These are phyloP conservation scores for Crotalus helleri DNA, from an alignment of 2,113 vertebrate species.

Conservation along the genomic window DNA sequence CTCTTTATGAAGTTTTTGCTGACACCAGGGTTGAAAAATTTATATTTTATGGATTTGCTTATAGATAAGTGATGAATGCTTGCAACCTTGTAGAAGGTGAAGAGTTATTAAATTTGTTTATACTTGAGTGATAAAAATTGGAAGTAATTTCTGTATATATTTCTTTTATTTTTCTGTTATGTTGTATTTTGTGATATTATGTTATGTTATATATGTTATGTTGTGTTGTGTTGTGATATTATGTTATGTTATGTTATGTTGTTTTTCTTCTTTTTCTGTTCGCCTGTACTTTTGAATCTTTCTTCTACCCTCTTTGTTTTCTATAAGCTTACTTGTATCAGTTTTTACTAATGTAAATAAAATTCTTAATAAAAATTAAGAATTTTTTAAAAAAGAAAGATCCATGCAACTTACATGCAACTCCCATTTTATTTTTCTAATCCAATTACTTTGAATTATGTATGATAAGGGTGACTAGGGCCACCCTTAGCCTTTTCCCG, in stretches of 20 bases:
- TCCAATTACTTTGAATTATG: slow-evolving; percentile 65
- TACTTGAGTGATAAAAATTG: not conserved
- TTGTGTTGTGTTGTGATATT: not conserved
- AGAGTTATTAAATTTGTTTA: not conserved
- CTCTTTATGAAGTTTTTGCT: not conserved
- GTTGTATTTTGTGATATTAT: not conserved
- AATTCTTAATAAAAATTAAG: not conserved
- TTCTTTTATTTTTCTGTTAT: not conserved
- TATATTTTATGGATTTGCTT: not conserved
- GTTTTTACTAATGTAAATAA: not conserved
- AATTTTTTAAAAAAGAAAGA: not conserved
- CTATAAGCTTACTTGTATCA: not conserved
- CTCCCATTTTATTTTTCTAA: slow-evolving; percentile 52
- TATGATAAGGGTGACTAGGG: slow-evolving; percentile 15
- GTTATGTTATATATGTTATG: not conserved
- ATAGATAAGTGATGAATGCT: not conserved
- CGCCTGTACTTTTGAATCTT: not conserved
- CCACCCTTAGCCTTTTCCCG: slow-evolving; percentile 17
- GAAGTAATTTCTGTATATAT: not conserved
- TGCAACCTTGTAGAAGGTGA: not conserved
- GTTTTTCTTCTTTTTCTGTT: not conserved
- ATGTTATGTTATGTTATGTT: not conserved
- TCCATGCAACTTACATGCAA: slow-evolving; percentile 64
- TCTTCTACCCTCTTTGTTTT: not conserved
- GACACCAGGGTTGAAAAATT: not conserved